These are phyloP conservation scores for Bemisia tabaci DNA, from an alignment of 1,140 invertebrate genomes.

Conservation along the genomic window DNA sequence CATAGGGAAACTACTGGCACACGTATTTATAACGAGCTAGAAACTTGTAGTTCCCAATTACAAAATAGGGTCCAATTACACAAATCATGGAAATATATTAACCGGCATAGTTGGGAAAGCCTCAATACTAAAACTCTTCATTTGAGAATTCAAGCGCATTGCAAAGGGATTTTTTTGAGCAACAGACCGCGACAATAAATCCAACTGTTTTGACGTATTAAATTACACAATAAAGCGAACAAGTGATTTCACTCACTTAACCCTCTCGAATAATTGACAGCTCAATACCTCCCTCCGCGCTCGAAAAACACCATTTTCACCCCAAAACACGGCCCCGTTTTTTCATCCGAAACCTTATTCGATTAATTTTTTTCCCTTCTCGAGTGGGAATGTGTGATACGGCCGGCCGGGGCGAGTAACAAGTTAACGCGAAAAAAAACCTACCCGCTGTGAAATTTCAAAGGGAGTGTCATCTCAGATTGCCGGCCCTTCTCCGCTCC, in stretches of 20 bases:
- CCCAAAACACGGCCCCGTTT: neutral
- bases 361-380: neutral
- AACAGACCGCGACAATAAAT: too few species aligned
- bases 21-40: too few species aligned
- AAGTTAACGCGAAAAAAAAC: neutral
- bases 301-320: neutral
- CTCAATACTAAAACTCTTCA: too few species aligned
- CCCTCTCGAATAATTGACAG: neutral
- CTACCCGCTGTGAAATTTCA: neutral
- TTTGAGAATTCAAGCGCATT: too few species aligned
- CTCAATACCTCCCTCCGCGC: neutral
- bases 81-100: too few species aligned
- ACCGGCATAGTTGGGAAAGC: too few species aligned
- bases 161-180: too few species aligned
- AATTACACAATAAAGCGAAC: neutral
- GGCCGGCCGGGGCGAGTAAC: neutral
- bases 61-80: too few species aligned
- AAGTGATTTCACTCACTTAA: neutral
- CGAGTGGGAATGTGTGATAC: neutral
- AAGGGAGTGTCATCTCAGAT: neutral
- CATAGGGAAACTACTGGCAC: too few species aligned
- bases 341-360: neutral
- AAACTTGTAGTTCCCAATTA: too few species aligned
- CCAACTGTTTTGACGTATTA: neutral
- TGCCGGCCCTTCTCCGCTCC: too few species aligned